phyloP scores from a whole-genome alignment of 2,113 vertebrate genomes.

The Cryptomyrus ogoouensis region DNA sequence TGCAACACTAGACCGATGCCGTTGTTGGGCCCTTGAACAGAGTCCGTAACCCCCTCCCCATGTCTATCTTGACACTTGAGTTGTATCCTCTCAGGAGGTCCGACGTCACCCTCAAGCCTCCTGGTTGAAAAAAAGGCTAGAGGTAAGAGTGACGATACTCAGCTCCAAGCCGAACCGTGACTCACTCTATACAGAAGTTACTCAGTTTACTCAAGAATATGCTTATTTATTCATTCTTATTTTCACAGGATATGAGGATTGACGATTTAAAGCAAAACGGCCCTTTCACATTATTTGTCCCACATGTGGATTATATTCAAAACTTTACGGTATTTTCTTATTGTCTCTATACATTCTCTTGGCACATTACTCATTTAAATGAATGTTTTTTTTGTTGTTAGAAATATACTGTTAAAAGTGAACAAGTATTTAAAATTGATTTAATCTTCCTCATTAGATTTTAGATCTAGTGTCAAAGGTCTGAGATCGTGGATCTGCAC shows the following conservation, averaged over 20 bases:
- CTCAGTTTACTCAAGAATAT: not conserved
- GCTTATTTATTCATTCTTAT: not conserved
- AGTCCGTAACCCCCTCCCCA: not conserved
- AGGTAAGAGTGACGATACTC: conserved; percentile 40
- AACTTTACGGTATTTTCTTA: conserved; percentile 53
- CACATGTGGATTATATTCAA: conserved; percentile 47
- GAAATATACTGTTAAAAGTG: not conserved
- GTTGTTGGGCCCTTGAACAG: not conserved
- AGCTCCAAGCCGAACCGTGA: not conserved
- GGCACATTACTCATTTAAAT: not conserved
- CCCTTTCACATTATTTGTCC: conserved; percentile 72
- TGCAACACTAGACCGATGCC: not conserved
- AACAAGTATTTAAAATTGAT: not conserved
- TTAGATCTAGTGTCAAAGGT: not conserved
- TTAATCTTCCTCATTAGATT: not conserved
- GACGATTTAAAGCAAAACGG: conserved; percentile 58
- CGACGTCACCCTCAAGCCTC: conserved; percentile 42
- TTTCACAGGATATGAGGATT: conserved; percentile 28
- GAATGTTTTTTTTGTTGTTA: not conserved
- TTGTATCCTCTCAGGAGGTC: conserved; percentile 63
- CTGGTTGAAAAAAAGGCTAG: conserved; percentile 53
- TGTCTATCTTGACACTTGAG: not conserved
- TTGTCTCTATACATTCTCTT: not conserved
- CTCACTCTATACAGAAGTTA: not conserved
- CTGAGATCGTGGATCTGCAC: not conserved